Percentiles rank a stretch among this genome's conserved stretches.
These are phyloP conservation scores for cat (Felis catus) DNA, from an alignment of 2,113 vertebrate genomes.

Conservation along the genomic window DNA sequence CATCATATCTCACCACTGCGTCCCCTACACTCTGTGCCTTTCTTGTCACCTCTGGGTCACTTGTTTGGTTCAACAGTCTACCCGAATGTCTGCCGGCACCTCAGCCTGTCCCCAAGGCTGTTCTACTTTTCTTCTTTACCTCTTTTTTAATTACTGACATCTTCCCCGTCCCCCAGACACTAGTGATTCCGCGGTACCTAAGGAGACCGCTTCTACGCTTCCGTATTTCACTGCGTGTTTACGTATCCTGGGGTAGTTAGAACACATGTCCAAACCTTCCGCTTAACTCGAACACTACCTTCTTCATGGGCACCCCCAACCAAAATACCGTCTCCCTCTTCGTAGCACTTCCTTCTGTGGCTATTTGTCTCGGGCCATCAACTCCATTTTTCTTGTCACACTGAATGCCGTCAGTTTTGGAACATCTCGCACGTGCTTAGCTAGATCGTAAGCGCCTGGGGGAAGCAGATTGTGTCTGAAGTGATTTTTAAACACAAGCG, in stretches of 20 bases:
- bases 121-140: background rate
- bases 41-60: too few species aligned
- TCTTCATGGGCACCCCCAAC: background rate
- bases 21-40: background rate
- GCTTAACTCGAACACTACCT: background rate
- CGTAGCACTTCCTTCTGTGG: background rate
- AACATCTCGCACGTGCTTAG: background rate
- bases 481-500: background rate
- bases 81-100: too few species aligned
- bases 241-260: background rate
- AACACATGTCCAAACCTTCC: background rate
- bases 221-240: background rate
- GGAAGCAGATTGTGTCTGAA: background rate
- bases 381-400: background rate
- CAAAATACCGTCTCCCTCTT: background rate
- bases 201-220: background rate
- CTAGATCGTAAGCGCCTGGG: background rate
- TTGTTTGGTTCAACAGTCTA: background rate
- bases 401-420: background rate
- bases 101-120: background rate
- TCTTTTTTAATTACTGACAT: background rate
- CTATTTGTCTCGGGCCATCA: background rate
- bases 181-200: background rate
- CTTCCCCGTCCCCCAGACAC: background rate
- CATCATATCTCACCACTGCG: too few species aligned